Evolutionary conservation across 2,113 vertebrate genomes (phyloP).

Genomic region (Tursiops truncatus): DNA sequence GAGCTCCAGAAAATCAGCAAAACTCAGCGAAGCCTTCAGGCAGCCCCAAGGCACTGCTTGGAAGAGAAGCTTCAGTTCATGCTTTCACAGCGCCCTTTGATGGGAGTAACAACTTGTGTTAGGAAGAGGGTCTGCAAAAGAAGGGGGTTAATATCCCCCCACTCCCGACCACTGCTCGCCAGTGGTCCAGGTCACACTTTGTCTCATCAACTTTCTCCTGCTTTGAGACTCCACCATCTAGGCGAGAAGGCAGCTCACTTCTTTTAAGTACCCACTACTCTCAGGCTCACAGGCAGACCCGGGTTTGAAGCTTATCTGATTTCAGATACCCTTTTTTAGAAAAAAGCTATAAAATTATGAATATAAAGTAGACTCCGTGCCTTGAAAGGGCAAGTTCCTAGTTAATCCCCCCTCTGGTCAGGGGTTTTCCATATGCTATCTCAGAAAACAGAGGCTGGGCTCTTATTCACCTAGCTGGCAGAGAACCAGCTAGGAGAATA

Average conservation of each 20-base stretch:
- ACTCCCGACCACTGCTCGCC: background rate
- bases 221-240: background rate
- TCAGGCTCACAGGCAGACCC: background rate
- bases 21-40: background rate
- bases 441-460: background rate
- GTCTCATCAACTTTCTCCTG: background rate
- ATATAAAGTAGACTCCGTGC: background rate
- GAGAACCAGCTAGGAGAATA: background rate
- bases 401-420: background rate
- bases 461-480: background rate
- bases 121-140: background rate
- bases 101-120: background rate
- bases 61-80: background rate
- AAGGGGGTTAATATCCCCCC: background rate
- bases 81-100: background rate
- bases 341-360: background rate
- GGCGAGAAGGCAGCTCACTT: background rate
- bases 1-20: slow-evolving; percentile 33
- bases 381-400: background rate
- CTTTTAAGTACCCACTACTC: background rate
- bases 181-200: background rate
- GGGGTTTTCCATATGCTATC: background rate
- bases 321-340: background rate
- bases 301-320: background rate
- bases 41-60: background rate